Percentiles rank a stretch among this genome's conserved stretches.
phyloP scores from a whole-genome alignment of 2,113 vertebrate genomes.

The Phoenicopterus ruber region DNA sequence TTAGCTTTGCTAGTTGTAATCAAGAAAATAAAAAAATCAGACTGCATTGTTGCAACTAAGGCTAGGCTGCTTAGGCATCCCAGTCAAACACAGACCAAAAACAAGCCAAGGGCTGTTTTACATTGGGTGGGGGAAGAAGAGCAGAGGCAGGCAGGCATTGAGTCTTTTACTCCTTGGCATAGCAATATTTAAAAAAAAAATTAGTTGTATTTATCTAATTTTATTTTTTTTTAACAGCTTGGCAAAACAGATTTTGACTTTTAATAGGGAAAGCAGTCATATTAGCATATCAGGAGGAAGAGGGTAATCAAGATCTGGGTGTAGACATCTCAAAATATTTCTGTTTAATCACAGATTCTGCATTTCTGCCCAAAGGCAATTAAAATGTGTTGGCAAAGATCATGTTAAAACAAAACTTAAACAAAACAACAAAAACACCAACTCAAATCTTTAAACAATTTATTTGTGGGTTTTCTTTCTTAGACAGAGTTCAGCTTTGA shows the following conservation, averaged over 20 bases:
- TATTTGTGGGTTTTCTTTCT: background rate
- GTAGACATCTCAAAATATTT: constrained; percentile 21
- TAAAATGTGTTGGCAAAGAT: constrained; percentile 15
- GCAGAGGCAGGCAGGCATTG: background rate
- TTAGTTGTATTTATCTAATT: background rate
- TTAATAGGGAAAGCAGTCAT: background rate
- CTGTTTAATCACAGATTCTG: constrained; percentile 3
- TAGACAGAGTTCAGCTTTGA: constrained; percentile 14
- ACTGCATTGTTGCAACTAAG: background rate
- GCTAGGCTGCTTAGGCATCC: background rate
- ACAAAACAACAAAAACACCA: background rate
- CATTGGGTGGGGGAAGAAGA: background rate
- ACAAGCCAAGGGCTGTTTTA: background rate
- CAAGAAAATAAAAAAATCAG: background rate
- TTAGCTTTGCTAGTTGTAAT: background rate
- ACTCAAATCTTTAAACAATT: background rate
- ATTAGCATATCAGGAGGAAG: background rate
- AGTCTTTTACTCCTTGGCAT: background rate
- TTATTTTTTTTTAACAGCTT: background rate
- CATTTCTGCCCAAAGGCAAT: constrained; percentile 15
- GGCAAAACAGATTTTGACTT: background rate
- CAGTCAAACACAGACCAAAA: background rate
- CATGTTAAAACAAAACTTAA: background rate
- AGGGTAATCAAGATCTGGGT: background rate
- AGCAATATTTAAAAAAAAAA: background rate